A percentile compares a stretch with the other conserved stretches of the same genome.
Conservation (phyloP, 2,113 vertebrate genomes). For the Rutilus rutilus region DNA sequence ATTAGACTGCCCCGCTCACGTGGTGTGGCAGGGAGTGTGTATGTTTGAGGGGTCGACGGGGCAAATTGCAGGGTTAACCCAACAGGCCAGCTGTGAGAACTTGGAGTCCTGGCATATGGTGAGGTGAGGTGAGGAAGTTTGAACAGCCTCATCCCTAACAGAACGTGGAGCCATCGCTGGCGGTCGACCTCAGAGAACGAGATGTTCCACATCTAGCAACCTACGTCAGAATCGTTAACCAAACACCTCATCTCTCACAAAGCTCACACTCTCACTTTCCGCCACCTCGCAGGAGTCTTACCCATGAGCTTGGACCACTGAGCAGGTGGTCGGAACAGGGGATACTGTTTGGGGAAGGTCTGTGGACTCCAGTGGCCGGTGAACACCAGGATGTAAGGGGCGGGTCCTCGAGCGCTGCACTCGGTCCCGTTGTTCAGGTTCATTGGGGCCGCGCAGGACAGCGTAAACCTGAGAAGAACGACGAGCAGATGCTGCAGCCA, state of each 20-base stretch:
- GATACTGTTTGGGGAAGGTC: slow-evolving; percentile 82
- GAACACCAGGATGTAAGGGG: slow-evolving; percentile 80
- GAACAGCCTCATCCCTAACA: not conserved
- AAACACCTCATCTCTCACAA: not conserved
- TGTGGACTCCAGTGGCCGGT: slow-evolving; percentile 80
- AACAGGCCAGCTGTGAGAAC: slow-evolving; percentile 50
- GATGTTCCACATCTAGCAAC: not conserved
- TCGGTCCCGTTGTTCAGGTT: slow-evolving; percentile 65
- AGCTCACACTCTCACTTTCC: too few relatives aligned
- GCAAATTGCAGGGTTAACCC: slow-evolving; percentile 45
- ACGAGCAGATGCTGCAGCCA: slow-evolving; percentile 75
- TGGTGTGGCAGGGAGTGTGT: slow-evolving; percentile 25
- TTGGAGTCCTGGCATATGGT: slow-evolving; percentile 49
- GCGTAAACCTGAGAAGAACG: slow-evolving; percentile 68
- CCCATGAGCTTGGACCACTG: slow-evolving; percentile 84
- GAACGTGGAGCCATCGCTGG: not conserved
- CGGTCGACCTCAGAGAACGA: not conserved
- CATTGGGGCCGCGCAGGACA: slow-evolving; percentile 64
- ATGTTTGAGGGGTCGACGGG: slow-evolving; percentile 34
- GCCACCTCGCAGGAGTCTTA: slow-evolving; percentile 58
- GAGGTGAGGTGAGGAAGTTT: slow-evolving; percentile 34
- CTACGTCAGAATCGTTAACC: not conserved
- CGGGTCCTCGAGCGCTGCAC: slow-evolving; percentile 75
- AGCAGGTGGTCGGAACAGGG: slow-evolving; percentile 79
- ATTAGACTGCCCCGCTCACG: slow-evolving; percentile 55